phyloP scores from a whole-genome alignment of 2,797 vertebrate species.

The Myotis vivesi region DNA sequence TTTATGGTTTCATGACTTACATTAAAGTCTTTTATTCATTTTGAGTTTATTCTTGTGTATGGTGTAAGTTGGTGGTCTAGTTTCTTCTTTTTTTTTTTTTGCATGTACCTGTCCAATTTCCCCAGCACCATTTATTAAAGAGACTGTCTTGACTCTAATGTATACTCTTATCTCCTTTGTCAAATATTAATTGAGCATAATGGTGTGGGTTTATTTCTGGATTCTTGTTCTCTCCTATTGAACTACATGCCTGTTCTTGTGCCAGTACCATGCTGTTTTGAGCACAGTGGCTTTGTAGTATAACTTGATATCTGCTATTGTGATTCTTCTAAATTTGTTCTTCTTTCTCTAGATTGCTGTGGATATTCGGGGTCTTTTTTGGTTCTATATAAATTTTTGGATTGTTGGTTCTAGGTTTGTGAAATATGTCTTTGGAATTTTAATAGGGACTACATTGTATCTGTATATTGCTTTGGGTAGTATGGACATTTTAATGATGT shows the following conservation, averaged over 20 bases:
- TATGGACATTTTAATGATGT: background rate
- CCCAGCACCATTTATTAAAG: too few species aligned
- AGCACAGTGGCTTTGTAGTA: background rate
- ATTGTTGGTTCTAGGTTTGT: background rate
- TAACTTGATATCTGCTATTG: background rate
- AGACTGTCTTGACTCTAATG: too few species aligned
- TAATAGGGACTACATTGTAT: background rate
- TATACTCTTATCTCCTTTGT: too few species aligned
- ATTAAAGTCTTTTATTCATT: too few species aligned
- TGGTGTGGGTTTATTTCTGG: too few species aligned
- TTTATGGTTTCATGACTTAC: too few species aligned
- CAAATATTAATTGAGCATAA: too few species aligned
- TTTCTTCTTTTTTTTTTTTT: too few species aligned
- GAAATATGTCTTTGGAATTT: background rate
- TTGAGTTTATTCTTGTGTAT: too few species aligned
- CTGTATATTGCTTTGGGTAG: background rate
- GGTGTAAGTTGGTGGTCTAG: too few species aligned
- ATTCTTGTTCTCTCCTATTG: too few species aligned
- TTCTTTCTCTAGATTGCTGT: background rate
- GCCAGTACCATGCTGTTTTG: background rate
- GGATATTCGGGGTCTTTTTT: background rate
- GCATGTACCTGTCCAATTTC: too few species aligned
- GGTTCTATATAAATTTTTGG: background rate
- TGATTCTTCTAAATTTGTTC: background rate
- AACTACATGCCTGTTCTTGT: background rate